phyloP scores from a whole-genome alignment of 92 coral and sea anemone species.

The Paragorgia papillata region DNA sequence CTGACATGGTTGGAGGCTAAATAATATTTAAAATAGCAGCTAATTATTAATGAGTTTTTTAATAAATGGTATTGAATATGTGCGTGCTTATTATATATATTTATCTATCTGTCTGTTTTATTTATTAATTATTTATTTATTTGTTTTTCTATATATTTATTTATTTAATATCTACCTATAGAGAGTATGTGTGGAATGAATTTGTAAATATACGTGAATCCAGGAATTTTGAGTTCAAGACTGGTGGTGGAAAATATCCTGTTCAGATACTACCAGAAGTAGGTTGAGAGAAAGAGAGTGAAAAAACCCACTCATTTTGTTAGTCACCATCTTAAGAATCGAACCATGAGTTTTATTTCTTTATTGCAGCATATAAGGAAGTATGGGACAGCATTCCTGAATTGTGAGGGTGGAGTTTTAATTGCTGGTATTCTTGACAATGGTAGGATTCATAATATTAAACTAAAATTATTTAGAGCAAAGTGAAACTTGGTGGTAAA shows the following conservation, averaged over 20 bases:
- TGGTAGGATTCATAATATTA: slow-evolving; percentile 55
- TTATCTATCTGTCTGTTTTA: too few relatives aligned
- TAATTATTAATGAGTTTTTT: too few relatives aligned
- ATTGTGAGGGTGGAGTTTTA: slow-evolving; percentile 74
- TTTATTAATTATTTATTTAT: too few relatives aligned
- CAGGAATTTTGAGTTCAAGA: slow-evolving; percentile 71
- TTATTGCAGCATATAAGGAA: slow-evolving; percentile 71
- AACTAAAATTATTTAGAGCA: too few relatives aligned
- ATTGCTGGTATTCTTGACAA: slow-evolving; percentile 78
- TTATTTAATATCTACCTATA: too few relatives aligned
- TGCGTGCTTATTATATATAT: too few relatives aligned
- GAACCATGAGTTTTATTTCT: neutral
- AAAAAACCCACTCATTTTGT: neutral
- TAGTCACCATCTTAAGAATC: too few relatives aligned
- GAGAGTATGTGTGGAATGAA: slow-evolving; percentile 35
- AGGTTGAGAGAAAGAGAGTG: neutral
- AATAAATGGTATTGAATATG: too few relatives aligned
- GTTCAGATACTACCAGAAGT: slow-evolving; percentile 80
- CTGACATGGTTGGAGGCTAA: too few relatives aligned
- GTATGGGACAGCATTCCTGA: slow-evolving; percentile 77
- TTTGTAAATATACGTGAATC: slow-evolving; percentile 59
- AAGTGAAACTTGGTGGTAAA: too few relatives aligned
- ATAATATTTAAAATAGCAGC: too few relatives aligned
- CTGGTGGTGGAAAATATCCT: slow-evolving; percentile 89
- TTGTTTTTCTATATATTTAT: too few relatives aligned